A percentile compares a stretch with the other conserved stretches of the same genome.
Evolutionary conservation across 2,888 invertebrate species (phyloP).

Genomic region (Chydorus sphaericus): DNA sequence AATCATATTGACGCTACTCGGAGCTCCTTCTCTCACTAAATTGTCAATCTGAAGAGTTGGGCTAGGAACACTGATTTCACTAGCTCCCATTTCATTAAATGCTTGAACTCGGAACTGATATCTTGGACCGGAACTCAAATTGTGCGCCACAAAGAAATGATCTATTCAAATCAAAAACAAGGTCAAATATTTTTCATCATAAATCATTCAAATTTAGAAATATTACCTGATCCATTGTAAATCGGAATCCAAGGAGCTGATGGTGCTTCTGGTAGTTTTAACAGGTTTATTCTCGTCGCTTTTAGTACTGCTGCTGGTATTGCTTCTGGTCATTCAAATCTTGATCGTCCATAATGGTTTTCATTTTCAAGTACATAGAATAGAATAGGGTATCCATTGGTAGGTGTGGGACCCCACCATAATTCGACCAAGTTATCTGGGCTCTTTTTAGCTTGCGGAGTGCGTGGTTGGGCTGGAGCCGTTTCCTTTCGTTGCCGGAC

Average conservation of each 20-base stretch:
- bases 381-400: constrained; percentile 1
- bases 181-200: neutral
- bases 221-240: constrained; percentile 58
- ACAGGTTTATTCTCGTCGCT: constrained; percentile 31
- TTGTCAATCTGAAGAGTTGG: neutral
- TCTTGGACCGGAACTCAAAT: constrained; percentile 28
- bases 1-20: constrained; percentile 39
- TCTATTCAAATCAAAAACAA: constrained; percentile 38
- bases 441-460: neutral
- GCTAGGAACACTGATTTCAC: constrained; percentile 53
- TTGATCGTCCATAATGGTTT: neutral
- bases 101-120: constrained; percentile 55
- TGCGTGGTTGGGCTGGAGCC: neutral
- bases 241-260: constrained; percentile 42
- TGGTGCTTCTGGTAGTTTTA: constrained; percentile 24
- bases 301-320: neutral
- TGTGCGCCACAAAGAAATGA: constrained; percentile 63
- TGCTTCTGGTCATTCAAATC: neutral
- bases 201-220: neutral
- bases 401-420: neutral
- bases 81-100: constrained; percentile 65
- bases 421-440: neutral
- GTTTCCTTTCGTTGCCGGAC: neutral
- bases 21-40: too few relatives aligned
- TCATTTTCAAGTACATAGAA: neutral